Evolutionary conservation across 2,113 vertebrate genomes (phyloP), one percentile per base, ranked within the genome.

Genomic region (Aphelocoma coerulescens): DNA sequence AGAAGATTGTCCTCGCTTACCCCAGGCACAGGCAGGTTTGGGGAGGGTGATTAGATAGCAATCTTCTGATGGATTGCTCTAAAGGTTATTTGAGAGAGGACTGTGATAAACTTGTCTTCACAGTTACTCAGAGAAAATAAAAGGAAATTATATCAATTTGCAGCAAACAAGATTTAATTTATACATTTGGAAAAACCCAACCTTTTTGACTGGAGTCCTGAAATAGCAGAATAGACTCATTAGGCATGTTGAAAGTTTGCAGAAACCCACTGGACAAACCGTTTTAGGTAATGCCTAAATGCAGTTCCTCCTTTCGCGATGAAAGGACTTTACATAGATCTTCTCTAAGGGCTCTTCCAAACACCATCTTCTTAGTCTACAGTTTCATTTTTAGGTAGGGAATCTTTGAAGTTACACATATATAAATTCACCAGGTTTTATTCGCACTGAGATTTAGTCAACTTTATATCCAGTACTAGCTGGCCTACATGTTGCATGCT

Each of bases 101-200:
- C 12, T 22, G 9, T 32, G 37, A 73, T 52, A 58, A 69, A 89
- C 24, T 52, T 91, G 15, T 73, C 21, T 91, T 30, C 28, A 24
- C 14, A 48, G 24, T n/a, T 39, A 41, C 35, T 63, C 48, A 68
- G 55, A 86, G 23, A 79, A 94, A 79, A 69, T 75, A 52, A 39
- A 68, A 78, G 65, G 3, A 72, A 75, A 52, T 82, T n/a, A 39
- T 15, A 30, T 33, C 32, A 41, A 65, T 76, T 88, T 76, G 13
- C 46, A 73, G 26, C 32, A 76, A 76, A 83, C 66, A 62, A 54
- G 32, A 58, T 68, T 69, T 72, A 27, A 62, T 68, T 75, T 72
- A 32, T 16, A 7, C 39, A 6, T n/a, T 61, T 41, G n/a, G 14
- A 16, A 71, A 75, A 92, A 4, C 0, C 0, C 10, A 33, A 4